Conservation (phyloP, 2,113 vertebrate genomes). For the Labeo catla region DNA sequence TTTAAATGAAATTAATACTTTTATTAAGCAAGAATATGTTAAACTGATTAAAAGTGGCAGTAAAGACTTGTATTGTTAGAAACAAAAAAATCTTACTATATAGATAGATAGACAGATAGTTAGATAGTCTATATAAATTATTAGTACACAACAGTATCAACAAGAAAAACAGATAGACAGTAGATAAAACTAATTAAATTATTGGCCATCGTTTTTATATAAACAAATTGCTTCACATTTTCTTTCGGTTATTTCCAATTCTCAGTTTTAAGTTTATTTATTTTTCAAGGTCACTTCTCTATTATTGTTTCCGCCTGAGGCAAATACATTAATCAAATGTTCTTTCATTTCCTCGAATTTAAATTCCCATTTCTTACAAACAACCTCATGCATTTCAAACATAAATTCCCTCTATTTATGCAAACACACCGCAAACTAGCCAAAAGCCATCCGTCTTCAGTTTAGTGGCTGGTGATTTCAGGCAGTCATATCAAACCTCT, state of each 20-base stretch:
- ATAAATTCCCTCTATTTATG: slow-evolving; percentile 35
- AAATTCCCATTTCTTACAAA: slow-evolving; percentile 40
- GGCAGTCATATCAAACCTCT: slow-evolving; percentile 25
- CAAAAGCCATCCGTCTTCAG: slow-evolving; percentile 29
- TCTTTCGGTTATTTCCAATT: background rate
- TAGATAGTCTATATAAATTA: no score
- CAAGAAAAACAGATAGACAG: background rate
- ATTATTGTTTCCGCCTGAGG: slow-evolving; percentile 16
- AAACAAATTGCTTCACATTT: background rate
- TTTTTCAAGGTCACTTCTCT: background rate
- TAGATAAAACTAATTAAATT: background rate
- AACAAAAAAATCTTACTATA: no score
- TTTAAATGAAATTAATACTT: no score
- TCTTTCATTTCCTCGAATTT: slow-evolving; percentile 21
- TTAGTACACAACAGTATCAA: no score
- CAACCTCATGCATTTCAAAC: slow-evolving; percentile 40
- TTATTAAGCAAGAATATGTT: no score
- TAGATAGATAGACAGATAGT: no score
- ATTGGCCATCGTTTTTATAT: background rate
- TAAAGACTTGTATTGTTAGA: no score
- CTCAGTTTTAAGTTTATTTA: background rate
- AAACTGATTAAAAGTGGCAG: no score
- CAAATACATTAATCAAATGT: slow-evolving; percentile 36
- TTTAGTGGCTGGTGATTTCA: slow-evolving; percentile 39
- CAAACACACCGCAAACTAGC: slow-evolving; percentile 17